These are phyloP conservation scores for Cyrtonyx montezumae DNA, from an alignment of 2,113 vertebrate species.

Conservation along the genomic window DNA sequence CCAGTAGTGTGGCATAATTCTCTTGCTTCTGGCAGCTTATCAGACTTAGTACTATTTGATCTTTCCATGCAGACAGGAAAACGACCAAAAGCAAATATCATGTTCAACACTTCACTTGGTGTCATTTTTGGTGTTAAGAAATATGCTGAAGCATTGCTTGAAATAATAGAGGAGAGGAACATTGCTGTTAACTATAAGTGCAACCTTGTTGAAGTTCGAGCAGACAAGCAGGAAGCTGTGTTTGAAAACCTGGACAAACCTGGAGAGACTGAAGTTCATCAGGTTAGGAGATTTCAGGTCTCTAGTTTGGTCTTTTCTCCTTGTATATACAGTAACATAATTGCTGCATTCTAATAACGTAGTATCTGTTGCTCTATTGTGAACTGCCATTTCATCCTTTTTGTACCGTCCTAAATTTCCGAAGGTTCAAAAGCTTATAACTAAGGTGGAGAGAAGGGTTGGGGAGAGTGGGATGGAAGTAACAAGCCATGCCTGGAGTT, in stretches of 20 bases:
- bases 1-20: not conserved
- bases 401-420: not conserved
- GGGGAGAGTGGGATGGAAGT: not conserved
- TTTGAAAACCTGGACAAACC: slow-evolving; percentile 94
- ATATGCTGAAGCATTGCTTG: slow-evolving; percentile 89
- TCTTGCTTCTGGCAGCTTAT: not conserved
- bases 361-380: accelerated
- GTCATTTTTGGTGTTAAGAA: slow-evolving; percentile 89
- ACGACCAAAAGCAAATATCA: slow-evolving; percentile 83
- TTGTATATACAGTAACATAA: not conserved
- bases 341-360: not conserved
- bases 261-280: slow-evolving; percentile 84
- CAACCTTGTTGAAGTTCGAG: slow-evolving; percentile 91
- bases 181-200: slow-evolving; percentile 86
- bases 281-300: slow-evolving; percentile 75
- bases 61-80: slow-evolving; percentile 86
- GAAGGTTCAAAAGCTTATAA: not conserved
- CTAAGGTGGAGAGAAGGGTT: not conserved
- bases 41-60: not conserved
- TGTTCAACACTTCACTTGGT: slow-evolving; percentile 87
- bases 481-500: not conserved
- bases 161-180: slow-evolving; percentile 85
- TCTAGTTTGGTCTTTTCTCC: not conserved
- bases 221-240: slow-evolving; percentile 92
- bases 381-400: not conserved